phyloP scores from a whole-genome alignment of 2,113 vertebrate genomes.

The Pterocles gutturalis region DNA sequence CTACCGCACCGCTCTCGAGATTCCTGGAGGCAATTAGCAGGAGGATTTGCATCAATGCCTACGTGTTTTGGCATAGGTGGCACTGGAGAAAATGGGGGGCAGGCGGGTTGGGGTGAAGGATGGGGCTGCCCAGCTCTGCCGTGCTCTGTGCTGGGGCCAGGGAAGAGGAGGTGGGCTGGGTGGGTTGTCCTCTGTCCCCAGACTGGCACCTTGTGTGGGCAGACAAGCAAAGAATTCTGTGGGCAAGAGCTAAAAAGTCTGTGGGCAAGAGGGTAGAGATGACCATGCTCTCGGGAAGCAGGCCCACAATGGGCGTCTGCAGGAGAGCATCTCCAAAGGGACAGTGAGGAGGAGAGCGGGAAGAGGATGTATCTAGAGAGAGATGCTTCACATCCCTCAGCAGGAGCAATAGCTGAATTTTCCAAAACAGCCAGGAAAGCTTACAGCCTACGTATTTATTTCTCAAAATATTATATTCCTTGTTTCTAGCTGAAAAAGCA shows the following conservation, averaged over 20 bases:
- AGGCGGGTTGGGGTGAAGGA: neutral
- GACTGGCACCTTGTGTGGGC: neutral
- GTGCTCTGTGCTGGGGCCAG: no score
- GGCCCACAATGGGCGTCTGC: neutral
- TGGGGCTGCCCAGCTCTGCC: neutral
- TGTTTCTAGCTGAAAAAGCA: neutral
- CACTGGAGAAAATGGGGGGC: neutral
- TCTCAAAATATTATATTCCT: neutral
- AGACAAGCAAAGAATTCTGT: neutral
- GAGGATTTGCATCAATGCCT: neutral
- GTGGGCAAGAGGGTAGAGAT: neutral
- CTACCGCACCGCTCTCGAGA: fast-evolving
- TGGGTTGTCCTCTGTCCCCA: neutral
- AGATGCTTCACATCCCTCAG: neutral
- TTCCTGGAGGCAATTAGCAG: neutral
- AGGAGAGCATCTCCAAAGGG: neutral
- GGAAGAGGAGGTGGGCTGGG: neutral
- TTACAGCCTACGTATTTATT: neutral
- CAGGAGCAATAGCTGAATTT: neutral
- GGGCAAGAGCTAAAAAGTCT: no score
- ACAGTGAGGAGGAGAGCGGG: neutral
- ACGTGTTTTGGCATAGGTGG: neutral
- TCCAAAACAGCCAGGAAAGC: neutral
- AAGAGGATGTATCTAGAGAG: neutral
- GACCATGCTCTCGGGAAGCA: neutral